These are phyloP conservation scores for Aphidius gifuensis DNA, from an alignment of 1,140 invertebrate genomes.

Conservation along the genomic window DNA sequence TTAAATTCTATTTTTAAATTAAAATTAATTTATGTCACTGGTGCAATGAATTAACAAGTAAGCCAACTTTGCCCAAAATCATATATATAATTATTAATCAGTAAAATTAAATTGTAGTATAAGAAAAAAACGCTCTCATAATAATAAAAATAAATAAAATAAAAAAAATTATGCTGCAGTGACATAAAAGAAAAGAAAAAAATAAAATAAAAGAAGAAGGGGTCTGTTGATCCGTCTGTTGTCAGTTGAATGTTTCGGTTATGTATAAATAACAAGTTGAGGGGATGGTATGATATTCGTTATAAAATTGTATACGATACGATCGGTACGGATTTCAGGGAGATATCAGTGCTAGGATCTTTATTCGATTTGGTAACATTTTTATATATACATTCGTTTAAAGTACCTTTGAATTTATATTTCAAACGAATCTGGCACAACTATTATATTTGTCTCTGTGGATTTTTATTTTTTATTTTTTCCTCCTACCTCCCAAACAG, in stretches of 20 bases:
- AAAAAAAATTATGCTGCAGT: too few relatives aligned
- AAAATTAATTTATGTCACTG: too few relatives aligned
- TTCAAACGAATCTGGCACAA: conserved; percentile 25
- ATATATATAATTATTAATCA: too few relatives aligned
- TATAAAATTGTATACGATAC: conserved; percentile 27
- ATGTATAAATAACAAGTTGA: conserved; percentile 13
- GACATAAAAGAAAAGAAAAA: too few relatives aligned
- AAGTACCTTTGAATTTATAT: conserved; percentile 21
- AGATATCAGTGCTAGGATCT: conserved; percentile 28
- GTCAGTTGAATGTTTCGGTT: conserved; percentile 13
- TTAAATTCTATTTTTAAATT: too few relatives aligned
- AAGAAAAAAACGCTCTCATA: too few relatives aligned
- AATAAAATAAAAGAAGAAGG: too few relatives aligned
- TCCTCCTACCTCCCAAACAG: background rate
- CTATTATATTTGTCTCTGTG: background rate
- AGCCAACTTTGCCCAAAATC: too few relatives aligned
- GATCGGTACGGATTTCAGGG: conserved; percentile 21
- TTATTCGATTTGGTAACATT: conserved; percentile 26
- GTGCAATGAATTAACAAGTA: too few relatives aligned
- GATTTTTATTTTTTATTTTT: too few relatives aligned
- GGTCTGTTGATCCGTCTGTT: background rate
- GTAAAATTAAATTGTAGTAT: too few relatives aligned
- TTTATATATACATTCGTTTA: conserved; percentile 18
- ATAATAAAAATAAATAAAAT: too few relatives aligned
- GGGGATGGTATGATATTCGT: conserved; percentile 20